A percentile compares a stretch with the other conserved stretches of the same genome.
phyloP scores from a whole-genome alignment of 2,113 vertebrate species.

The Thryonomys swinderianus region DNA sequence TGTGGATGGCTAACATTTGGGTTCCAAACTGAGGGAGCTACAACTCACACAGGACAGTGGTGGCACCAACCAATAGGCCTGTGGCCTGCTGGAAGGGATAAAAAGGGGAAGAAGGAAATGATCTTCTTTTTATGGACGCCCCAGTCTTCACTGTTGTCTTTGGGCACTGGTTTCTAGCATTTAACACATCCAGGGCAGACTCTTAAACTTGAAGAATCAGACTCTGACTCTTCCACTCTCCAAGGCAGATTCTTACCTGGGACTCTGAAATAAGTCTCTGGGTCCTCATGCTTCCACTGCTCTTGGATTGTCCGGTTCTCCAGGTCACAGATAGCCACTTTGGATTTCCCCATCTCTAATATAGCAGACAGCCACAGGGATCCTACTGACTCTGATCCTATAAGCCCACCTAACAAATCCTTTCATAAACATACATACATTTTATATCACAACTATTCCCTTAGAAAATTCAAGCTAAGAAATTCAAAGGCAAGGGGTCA shows the following conservation, averaged over 20 bases:
- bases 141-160: neutral
- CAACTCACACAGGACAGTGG: neutral
- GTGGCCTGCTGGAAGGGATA: neutral
- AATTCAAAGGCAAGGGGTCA: neutral
- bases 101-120: neutral
- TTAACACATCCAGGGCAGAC: neutral
- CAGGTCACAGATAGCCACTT: neutral
- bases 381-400: neutral
- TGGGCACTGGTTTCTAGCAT: neutral
- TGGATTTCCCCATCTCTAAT: neutral
- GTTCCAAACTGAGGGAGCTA: neutral
- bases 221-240: neutral
- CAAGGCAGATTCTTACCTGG: neutral
- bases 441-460: neutral
- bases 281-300: neutral
- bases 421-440: neutral
- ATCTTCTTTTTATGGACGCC: neutral
- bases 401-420: neutral
- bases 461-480: neutral
- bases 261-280: neutral
- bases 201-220: neutral
- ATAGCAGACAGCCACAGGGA: neutral
- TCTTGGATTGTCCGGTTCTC: neutral
- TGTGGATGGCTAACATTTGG: neutral
- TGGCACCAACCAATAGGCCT: neutral